Evolutionary conservation across 2,113 vertebrate species (phyloP).

Genomic region (Carlito syrichta): DNA sequence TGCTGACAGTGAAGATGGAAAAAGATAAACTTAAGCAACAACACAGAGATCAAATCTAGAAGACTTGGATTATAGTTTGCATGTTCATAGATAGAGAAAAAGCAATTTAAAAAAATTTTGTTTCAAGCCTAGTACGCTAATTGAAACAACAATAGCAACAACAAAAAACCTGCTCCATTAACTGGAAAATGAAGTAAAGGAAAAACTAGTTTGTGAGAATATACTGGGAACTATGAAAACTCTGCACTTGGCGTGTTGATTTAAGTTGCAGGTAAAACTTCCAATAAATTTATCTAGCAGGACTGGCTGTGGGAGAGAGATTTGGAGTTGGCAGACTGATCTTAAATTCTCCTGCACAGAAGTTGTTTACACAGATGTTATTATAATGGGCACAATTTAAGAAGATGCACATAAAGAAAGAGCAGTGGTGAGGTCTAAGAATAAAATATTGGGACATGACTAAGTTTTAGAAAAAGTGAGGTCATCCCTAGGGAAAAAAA

Average conservation of each 20-base stretch:
- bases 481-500: neutral
- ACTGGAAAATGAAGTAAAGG: neutral
- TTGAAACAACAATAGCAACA: too few species aligned
- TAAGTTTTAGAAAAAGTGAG: neutral
- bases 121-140: neutral
- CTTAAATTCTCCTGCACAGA: neutral
- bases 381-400: neutral
- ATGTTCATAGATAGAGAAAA: neutral
- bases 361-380: neutral
- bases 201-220: neutral
- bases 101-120: neutral
- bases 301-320: neutral
- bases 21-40: neutral
- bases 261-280: neutral
- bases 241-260: neutral
- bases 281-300: neutral
- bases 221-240: neutral
- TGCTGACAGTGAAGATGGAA: neutral
- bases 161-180: neutral
- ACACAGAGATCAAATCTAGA: neutral
- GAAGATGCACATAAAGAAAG: neutral
- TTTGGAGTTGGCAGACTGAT: neutral
- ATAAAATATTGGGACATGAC: neutral
- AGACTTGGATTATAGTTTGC: neutral
- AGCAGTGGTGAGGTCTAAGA: neutral